Evolutionary conservation across 2,888 invertebrate genomes (phyloP), one percentile per base, ranked within the genome.

Genomic region (Melitaea athalia): DNA sequence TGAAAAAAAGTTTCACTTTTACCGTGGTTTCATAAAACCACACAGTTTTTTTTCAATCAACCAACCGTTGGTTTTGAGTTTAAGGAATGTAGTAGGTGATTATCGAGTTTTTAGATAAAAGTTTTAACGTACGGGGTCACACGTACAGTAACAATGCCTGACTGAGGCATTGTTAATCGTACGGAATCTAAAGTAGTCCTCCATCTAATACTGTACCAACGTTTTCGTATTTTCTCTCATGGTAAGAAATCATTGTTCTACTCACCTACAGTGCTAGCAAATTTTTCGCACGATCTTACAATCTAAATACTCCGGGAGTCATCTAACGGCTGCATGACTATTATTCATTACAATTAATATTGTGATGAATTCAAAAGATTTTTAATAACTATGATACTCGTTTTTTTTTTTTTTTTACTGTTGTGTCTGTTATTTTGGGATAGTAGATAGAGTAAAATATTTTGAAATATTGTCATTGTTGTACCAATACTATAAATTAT

Each of bases 231-330:
- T 68, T 50, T 65, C 66, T 69, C 63, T 63, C 55, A 47, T 64
- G 53, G 63, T 47, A 47, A 55, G 15, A 50, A 53, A 59, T 17
- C 61, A 70, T 74, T 73, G 74, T 74, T 66, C 59, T 57, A 61
- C 17, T 68, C 52, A 45, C 43, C 62, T 64, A 68, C 62, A 68
- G 65, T 66, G 67, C 64, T 67, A 55, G 57, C 64, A 55, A 67
- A 59, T 64, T 70, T 75, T 85, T 89, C 88, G 71, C 88, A 88
- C 87, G 88, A 81, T 86, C 80, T 81, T 78, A 80, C 81, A 80
- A 79, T 80, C 79, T 80, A 78, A 79, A 80, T 82, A 76, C 72
- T 80, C 76, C 78, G 69, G 52, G 53, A 65, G 78, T 75, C 78
- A 81, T 77, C 73, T 82, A 85, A 83, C 84, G 80, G 82, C 68